Percentiles rank a stretch among this genome's conserved stretches.
These are phyloP conservation scores for Melospiza melodia DNA, from an alignment of 2,113 vertebrate species.

Conservation along the genomic window DNA sequence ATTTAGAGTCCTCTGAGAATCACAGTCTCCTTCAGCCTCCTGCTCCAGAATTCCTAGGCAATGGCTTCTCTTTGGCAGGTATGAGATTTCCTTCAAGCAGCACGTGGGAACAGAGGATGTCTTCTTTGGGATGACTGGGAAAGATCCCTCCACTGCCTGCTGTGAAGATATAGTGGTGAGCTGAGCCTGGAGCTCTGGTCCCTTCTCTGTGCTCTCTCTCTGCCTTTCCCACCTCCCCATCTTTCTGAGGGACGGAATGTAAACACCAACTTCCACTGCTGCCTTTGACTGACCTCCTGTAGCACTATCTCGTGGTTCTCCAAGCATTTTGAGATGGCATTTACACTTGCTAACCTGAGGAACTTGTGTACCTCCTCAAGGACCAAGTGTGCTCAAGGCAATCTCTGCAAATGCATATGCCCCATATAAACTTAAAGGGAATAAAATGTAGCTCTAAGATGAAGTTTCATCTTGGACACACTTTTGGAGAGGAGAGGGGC, in stretches of 20 bases:
- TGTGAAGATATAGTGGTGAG: constrained; percentile 92
- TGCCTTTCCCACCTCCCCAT: not conserved
- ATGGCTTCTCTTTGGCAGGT: constrained; percentile 72
- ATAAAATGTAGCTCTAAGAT: not conserved
- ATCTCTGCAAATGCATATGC: not conserved
- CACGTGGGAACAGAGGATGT: constrained; percentile 88
- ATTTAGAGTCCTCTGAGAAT: not conserved
- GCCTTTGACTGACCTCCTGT: not conserved
- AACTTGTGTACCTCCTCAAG: not conserved
- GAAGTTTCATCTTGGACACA: not conserved
- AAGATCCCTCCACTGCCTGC: constrained; percentile 89
- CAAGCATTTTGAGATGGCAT: not conserved
- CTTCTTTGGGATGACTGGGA: constrained; percentile 87
- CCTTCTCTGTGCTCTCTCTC: not conserved
- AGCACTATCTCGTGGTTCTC: not conserved
- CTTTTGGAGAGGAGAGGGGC: not conserved
- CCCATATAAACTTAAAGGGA: not conserved
- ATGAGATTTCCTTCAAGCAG: constrained; percentile 89
- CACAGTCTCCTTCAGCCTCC: not conserved
- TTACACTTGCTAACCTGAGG: not conserved
- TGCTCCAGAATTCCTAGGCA: not conserved
- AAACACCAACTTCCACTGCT: not conserved
- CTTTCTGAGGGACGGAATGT: not conserved
- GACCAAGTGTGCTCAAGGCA: not conserved
- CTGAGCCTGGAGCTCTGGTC: not conserved